Evolutionary conservation across 2,888 invertebrate species (phyloP).

Genomic region (Glyphotaelius pellucidus): DNA sequence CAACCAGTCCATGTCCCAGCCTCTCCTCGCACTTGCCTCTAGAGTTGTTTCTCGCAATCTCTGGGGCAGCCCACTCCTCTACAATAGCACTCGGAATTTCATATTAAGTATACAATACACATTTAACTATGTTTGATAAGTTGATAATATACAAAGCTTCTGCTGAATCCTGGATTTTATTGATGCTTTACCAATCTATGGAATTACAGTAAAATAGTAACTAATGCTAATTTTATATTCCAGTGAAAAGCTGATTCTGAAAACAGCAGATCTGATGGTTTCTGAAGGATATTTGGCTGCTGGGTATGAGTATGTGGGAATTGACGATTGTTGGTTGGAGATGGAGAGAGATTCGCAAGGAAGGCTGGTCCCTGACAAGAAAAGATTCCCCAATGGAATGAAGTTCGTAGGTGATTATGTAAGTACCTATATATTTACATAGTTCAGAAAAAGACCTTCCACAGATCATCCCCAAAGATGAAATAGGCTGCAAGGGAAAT

Average conservation of each 20-base stretch:
- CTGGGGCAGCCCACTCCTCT: too few relatives aligned
- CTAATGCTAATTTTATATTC: too few relatives aligned
- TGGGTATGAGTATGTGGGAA: slow-evolving; percentile 79
- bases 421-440: slow-evolving; percentile 67
- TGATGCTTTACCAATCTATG: not conserved
- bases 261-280: slow-evolving; percentile 77
- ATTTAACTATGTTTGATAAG: not conserved
- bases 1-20: too few relatives aligned
- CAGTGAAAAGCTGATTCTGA: slow-evolving; percentile 77
- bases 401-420: slow-evolving; percentile 79
- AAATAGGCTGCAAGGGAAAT: too few relatives aligned
- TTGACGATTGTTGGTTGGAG: slow-evolving; percentile 82
- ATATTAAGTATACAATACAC: not conserved
- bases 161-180: not conserved
- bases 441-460: not conserved
- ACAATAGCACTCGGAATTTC: too few relatives aligned
- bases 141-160: not conserved
- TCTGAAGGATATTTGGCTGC: slow-evolving; percentile 79
- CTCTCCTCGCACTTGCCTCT: too few relatives aligned
- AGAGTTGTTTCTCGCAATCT: too few relatives aligned
- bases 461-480: too few relatives aligned
- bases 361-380: slow-evolving; percentile 77
- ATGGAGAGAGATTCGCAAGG: slow-evolving; percentile 73
- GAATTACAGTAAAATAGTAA: too few relatives aligned
- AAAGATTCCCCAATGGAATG: slow-evolving; percentile 80